Conservation (phyloP, 2,888 invertebrate genomes). For the Agonopterix arenella region DNA sequence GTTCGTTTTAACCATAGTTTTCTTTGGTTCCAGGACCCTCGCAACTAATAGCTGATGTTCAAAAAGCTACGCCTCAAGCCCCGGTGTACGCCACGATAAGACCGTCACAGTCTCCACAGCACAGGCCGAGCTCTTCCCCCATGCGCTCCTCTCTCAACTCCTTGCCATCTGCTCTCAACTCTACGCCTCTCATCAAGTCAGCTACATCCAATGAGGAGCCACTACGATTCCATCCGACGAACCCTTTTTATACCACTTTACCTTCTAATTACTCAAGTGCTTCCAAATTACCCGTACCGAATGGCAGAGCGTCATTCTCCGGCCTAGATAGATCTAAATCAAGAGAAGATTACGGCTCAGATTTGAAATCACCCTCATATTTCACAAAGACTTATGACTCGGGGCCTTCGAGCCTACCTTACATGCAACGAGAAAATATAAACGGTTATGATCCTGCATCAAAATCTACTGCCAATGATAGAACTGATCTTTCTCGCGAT, state of each 20-base stretch:
- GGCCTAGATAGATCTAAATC: conserved; percentile 59
- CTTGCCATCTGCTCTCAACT: conserved; percentile 45
- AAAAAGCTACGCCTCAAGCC: conserved; percentile 55
- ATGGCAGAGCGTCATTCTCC: conserved; percentile 45
- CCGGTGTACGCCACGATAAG: conserved; percentile 67
- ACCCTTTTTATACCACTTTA: conserved; percentile 68
- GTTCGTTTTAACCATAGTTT: conserved; percentile 8
- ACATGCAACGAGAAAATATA: conserved; percentile 30
- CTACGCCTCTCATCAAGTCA: conserved; percentile 52
- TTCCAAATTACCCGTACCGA: conserved; percentile 65
- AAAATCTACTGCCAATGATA: conserved; percentile 25
- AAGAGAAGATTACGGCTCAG: conserved; percentile 33
- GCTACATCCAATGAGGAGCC: conserved; percentile 43
- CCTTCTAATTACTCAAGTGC: conserved; percentile 58
- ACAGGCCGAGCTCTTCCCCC: conserved; percentile 35
- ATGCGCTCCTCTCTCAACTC: conserved; percentile 48
- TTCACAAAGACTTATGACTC: conserved; percentile 38
- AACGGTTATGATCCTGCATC: conserved; percentile 31
- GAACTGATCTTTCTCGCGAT: conserved; percentile 28
- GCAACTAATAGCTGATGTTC: conserved; percentile 54
- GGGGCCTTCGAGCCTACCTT: conserved; percentile 42
- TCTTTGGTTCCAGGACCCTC: conserved; percentile 61
- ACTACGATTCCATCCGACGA: conserved; percentile 62
- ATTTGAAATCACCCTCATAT: conserved; percentile 45
- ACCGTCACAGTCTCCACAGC: conserved; percentile 45